Evolutionary conservation across 2,888 invertebrate species (phyloP).

Genomic region (Drosophila mimetica): DNA sequence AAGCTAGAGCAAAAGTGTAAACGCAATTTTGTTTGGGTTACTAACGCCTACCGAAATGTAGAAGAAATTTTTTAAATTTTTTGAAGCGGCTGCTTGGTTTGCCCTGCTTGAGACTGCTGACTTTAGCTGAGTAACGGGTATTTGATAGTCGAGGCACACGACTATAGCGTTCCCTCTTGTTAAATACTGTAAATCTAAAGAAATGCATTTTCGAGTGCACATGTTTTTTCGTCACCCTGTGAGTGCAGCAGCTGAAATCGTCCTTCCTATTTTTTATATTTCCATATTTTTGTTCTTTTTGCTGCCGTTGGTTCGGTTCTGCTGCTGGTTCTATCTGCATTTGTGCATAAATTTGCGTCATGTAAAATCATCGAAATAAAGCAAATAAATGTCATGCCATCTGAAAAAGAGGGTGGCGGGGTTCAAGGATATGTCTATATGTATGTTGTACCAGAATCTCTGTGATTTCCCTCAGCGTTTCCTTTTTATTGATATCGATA

Average conservation of each 20-base stretch:
- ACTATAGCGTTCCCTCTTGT: too few relatives aligned
- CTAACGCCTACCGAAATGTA: too few relatives aligned
- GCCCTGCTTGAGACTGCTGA: too few relatives aligned
- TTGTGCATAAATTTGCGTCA: conserved; percentile 66
- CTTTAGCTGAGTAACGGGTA: too few relatives aligned
- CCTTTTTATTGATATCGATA: conserved; percentile 47
- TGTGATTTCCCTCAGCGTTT: conserved; percentile 28
- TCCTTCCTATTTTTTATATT: conserved; percentile 20
- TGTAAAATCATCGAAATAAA: conserved; percentile 76
- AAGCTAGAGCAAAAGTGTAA: too few relatives aligned
- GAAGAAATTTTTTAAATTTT: too few relatives aligned
- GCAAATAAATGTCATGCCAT: conserved; percentile 70
- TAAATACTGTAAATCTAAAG: background rate
- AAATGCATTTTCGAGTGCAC: conserved; percentile 12
- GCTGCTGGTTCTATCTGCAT: conserved; percentile 35
- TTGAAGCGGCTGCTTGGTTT: too few relatives aligned
- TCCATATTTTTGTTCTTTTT: conserved; percentile 22
- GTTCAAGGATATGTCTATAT: background rate
- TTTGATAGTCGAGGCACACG: too few relatives aligned
- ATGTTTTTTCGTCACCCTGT: conserved; percentile 19
- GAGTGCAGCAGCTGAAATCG: conserved; percentile 25
- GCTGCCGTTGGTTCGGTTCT: conserved; percentile 14
- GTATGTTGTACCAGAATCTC: conserved; percentile 36
- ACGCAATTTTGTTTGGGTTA: too few relatives aligned
- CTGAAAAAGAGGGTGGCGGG: conserved; percentile 12